Base-by-base conservation (phyloP, 2,888 invertebrate genomes). In the Ormyrus pomaceus region DNA sequence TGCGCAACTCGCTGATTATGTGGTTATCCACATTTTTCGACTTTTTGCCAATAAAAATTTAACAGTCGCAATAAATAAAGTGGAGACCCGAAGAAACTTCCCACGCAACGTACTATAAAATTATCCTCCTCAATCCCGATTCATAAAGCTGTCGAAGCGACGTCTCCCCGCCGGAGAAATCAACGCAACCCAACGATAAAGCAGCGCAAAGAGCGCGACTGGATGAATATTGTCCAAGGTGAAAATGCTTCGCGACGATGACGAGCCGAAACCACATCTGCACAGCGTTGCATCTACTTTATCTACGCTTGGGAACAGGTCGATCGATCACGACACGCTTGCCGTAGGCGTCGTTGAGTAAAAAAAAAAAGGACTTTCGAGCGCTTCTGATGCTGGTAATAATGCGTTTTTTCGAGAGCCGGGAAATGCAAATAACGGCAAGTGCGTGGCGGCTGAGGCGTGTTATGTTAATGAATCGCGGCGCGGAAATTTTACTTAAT, bases 81-180 rank as follows among this genome's bases (percentile, higher is more conserved):
- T 65, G 64, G 77, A 13, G 77, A 13, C 13, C 56, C 11, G 58
- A n/a, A 10, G 19, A 19, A 19, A 45, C 53, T 45, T 61, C 45
- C 62, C 61, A 58, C 70, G 48, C 45, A 58, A 46, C 11, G 51
- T 65, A 50, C n/a, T 59, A 70, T 72, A 72, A 61, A 71, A 72
- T 62, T 62, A 53, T 72, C 72, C 6, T 50, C 50, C 64, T 75
- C 66, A 75, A 75, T 66, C 11, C 66, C 13, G 51, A 51, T n/a
- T 51, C 51, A 48, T 58, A 75, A 66, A 75, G 51, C 66, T 13
- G 73, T 64, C 55, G 50, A 6, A 46, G 64, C 19, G 6, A 45
- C 34, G 45, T 75, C 66, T 75, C 59, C 48, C 19, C 66, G 58
- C 45, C 5, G 66, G 66, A 51, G 65, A 65, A 66, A 75, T 75